Conservation (phyloP, 2,888 invertebrate genomes). For the Bimastos eiseni region DNA sequence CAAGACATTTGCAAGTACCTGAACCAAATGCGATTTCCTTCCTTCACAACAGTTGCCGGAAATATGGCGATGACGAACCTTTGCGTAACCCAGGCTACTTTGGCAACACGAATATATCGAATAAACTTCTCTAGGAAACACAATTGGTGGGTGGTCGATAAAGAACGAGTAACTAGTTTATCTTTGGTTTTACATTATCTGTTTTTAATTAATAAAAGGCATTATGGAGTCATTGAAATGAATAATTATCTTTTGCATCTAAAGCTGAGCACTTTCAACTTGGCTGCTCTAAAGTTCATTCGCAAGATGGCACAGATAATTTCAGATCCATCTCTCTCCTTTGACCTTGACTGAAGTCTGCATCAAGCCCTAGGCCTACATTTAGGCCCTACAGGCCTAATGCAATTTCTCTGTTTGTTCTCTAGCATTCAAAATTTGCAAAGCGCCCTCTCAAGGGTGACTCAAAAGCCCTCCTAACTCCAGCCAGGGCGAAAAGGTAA, state of each 20-base stretch:
- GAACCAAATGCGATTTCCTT: neutral
- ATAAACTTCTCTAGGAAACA: neutral
- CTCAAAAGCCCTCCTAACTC: no score
- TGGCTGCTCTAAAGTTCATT: neutral
- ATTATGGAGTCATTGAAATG: neutral
- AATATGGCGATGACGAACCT: neutral
- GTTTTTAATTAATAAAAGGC: neutral
- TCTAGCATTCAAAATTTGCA: no score
- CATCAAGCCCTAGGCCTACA: no score
- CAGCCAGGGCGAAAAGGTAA: no score
- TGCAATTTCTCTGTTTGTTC: no score
- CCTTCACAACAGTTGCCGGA: neutral
- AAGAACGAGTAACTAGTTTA: neutral
- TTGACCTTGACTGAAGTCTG: no score
- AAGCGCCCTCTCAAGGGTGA: no score
- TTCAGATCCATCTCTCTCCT: no score
- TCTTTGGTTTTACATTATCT: no score
- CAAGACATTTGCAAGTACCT: neutral
- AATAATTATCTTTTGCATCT: no score
- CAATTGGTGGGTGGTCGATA: neutral
- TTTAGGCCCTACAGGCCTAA: no score
- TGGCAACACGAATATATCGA: neutral
- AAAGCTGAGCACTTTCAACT: neutral
- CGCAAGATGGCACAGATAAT: neutral
- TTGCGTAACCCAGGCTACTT: conserved; percentile 4